Evolutionary conservation across 1,140 invertebrate genomes (phyloP).

Genomic region (Apis dorsata): DNA sequence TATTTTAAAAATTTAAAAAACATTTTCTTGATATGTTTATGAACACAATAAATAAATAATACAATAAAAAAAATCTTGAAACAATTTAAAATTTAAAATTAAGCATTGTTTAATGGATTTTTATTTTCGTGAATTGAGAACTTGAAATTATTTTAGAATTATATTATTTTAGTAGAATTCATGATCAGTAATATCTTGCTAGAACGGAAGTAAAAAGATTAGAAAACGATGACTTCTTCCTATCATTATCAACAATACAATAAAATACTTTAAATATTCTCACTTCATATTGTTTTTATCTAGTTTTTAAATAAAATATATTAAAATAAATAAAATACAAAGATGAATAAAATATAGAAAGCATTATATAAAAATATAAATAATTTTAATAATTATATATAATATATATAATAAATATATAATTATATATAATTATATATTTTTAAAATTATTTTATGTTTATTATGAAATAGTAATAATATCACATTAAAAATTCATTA

Average conservation of each 20-base stretch:
- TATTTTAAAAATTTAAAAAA: background rate
- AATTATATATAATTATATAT: too few species aligned
- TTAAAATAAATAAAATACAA: background rate
- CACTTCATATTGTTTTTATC: too few species aligned
- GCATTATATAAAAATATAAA: conserved; percentile 12
- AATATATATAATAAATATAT: too few species aligned
- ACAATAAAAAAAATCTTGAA: background rate
- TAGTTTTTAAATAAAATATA: background rate
- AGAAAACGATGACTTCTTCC: conserved; percentile 37
- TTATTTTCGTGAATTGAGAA: background rate
- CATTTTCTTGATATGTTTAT: background rate
- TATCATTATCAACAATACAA: background rate
- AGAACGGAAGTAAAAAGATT: conserved; percentile 46
- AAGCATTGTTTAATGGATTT: background rate
- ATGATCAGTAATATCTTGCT: conserved; percentile 37
- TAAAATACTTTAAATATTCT: background rate
- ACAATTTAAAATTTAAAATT: background rate
- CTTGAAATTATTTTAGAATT: background rate
- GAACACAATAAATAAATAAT: too few species aligned
- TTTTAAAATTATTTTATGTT: background rate
- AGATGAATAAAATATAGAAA: background rate
- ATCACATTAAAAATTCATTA: background rate
- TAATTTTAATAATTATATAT: background rate
- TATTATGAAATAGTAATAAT: background rate
- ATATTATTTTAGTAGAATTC: background rate